Percentiles rank a stretch among this genome's conserved stretches.
Conservation (phyloP, 1,140 invertebrate genomes). For the Aleiodes sp. region DNA sequence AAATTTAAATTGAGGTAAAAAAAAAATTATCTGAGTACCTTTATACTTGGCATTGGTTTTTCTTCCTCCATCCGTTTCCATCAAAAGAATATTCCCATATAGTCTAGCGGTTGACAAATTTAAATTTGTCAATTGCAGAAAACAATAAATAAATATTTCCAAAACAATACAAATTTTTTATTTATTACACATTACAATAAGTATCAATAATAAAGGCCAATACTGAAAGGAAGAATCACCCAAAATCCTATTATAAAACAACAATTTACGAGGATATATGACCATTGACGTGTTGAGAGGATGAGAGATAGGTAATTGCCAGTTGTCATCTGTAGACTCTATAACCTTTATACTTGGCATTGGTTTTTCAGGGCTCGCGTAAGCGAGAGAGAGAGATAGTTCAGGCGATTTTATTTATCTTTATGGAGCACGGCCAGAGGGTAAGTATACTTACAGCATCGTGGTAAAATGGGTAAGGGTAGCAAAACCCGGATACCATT, state of each 20-base stretch:
- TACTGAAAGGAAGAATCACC: neutral
- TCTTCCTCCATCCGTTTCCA: no score
- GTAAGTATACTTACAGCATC: slow-evolving; percentile 63
- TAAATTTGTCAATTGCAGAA: no score
- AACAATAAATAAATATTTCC: no score
- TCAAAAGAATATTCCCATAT: no score
- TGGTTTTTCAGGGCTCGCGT: no score
- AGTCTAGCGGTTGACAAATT: no score
- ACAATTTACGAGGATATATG: neutral
- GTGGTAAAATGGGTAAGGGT: slow-evolving; percentile 19
- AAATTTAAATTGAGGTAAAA: no score
- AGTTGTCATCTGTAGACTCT: slow-evolving; percentile 14
- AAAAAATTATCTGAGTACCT: no score
- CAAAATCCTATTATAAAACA: neutral
- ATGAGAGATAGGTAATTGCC: slow-evolving; percentile 17
- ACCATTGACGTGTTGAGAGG: neutral
- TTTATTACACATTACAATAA: neutral
- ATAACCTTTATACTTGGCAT: slow-evolving; percentile 18
- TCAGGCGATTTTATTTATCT: slow-evolving; percentile 63
- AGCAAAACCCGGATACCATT: slow-evolving; percentile 29
- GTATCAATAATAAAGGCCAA: neutral
- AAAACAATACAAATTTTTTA: no score
- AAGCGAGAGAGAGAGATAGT: slow-evolving; percentile 42
- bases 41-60: slow-evolving; percentile 20
- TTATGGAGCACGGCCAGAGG: slow-evolving; percentile 66